Evolutionary conservation across 1,140 invertebrate genomes (phyloP), one percentile per base, ranked within the genome.

Genomic region (Odontomachus brunneus): DNA sequence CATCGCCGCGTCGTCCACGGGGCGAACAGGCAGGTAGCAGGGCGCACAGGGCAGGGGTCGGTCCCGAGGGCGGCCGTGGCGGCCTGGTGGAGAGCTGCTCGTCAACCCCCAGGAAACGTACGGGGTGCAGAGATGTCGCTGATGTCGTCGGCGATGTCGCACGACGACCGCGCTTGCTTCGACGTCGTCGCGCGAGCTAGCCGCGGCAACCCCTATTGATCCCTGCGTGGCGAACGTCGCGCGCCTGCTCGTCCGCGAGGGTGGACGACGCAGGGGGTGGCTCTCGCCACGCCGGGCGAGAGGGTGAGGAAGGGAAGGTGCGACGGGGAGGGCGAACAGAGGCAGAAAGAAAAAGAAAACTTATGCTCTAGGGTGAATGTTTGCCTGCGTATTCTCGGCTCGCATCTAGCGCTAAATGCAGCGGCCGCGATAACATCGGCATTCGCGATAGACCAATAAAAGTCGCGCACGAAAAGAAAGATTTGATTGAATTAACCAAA

Each of bases 1-100:
- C 97, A 98, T 98, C 94, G 87, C 90, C 71, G 53, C 38, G 22
- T 5, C 5, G 15, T 38, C n/a, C 24, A 3, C 51, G 22, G 59
- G 73, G 0, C 33, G 51, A 57, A 65, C 75, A 24, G 38, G 38
- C 38, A 69, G 24, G 24, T 80, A 7, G 38, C 19, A 44, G 75
- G 22, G n/a, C 53, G 51, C 17, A 51, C n/a, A 60, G 17, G 81
- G 72, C 67, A 59, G 65, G 88, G 74, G 62, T 86, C 82, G 82
- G 67, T 85, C 85, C 67, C 87, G 86, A 89, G 86, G 85, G 84
- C 87, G 86, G 85, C 89, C 89, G 86, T 84, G 80, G 80, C 67
- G 73, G 85, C 86, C 85, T 74, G 73, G 24, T 44, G 86, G 26
- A 84, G 62, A 84, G 88, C 85, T 89, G 82, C 82, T 82, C 72